Conservation (phyloP, 1,140 invertebrate species). For the Protaetia brevitarsis region DNA sequence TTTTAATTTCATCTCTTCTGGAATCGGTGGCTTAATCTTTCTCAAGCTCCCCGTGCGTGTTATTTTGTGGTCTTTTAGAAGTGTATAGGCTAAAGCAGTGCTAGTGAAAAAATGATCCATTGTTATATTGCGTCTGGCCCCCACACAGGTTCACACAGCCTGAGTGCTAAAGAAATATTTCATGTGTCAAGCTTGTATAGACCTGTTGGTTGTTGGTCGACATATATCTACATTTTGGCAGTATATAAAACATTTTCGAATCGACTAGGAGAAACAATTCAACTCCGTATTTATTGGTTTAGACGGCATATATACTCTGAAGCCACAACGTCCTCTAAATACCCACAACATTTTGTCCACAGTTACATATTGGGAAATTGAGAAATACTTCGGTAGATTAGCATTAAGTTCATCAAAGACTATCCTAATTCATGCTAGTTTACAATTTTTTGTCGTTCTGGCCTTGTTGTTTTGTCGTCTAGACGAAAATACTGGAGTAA, state of each 20-base stretch:
- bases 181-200: not conserved
- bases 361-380: no score
- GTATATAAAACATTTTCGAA: no score
- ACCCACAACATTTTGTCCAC: slow-evolving; percentile 30
- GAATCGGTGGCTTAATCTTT: slow-evolving; percentile 29
- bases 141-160: slow-evolving; percentile 29
- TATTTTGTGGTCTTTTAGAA: slow-evolving; percentile 26
- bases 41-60: slow-evolving; percentile 30
- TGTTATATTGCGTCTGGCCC: slow-evolving; percentile 29
- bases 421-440: slow-evolving; percentile 32
- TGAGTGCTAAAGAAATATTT: slow-evolving; percentile 13
- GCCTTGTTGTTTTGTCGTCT: slow-evolving; percentile 34
- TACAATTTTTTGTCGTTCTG: slow-evolving; percentile 26
- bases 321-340: slow-evolving; percentile 32
- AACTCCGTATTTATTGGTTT: slow-evolving; percentile 34
- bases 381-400: no score
- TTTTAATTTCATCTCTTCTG: not conserved
- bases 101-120: slow-evolving; percentile 36
- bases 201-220: slow-evolving; percentile 28
- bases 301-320: slow-evolving; percentile 28
- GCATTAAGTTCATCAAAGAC: no score
- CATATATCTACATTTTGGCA: slow-evolving; percentile 31
- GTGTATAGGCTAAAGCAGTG: slow-evolving; percentile 25
- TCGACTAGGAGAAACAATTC: no score
- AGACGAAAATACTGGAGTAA: slow-evolving; percentile 27